Percentiles rank a stretch among this genome's conserved stretches.
Evolutionary conservation across 35 echinoderm and acorn worm genomes (phyloP).

Genomic region (Ophiothrix spiculata): DNA sequence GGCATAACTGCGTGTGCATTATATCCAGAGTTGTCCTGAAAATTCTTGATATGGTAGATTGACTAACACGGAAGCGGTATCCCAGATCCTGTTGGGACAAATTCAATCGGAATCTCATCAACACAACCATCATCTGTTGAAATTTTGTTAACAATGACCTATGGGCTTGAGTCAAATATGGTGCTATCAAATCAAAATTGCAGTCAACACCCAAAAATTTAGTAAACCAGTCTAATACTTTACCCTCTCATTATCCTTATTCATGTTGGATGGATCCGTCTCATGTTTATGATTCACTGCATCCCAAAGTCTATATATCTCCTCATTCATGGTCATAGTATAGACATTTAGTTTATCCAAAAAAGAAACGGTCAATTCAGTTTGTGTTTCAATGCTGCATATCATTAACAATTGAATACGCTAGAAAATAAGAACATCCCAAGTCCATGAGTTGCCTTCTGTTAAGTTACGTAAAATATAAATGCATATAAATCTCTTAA

Average conservation of each 20-base stretch:
- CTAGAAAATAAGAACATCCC: no score
- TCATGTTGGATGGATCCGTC: not conserved
- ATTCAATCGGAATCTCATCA: slow-evolving; percentile 45
- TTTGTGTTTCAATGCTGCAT: slow-evolving; percentile 29
- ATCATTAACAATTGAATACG: no score
- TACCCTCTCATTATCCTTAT: slow-evolving; percentile 31
- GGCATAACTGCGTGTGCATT: slow-evolving; percentile 12
- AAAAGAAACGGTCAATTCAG: slow-evolving; percentile 19
- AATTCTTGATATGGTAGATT: slow-evolving; percentile 39
- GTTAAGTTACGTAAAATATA: no score
- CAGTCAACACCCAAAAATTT: not conserved
- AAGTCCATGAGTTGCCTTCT: no score
- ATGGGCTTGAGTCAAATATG: slow-evolving; percentile 18
- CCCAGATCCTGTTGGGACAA: slow-evolving; percentile 26
- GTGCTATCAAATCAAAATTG: slow-evolving; percentile 31
- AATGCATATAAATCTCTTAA: no score
- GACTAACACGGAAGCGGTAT: slow-evolving; percentile 40
- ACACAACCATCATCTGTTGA: slow-evolving; percentile 46
- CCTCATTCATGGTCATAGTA: slow-evolving; percentile 3
- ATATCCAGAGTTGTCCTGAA: slow-evolving; percentile 27
- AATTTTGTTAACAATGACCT: slow-evolving; percentile 25
- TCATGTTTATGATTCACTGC: not conserved
- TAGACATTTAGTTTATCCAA: not conserved
- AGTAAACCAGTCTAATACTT: slow-evolving; percentile 32
- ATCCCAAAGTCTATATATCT: slow-evolving; percentile 10